Percentiles rank a stretch among this genome's conserved stretches.
Evolutionary conservation across 37 sponge, comb jelly and placozoan species (phyloP).

Genomic region (Axinella damicornis): DNA sequence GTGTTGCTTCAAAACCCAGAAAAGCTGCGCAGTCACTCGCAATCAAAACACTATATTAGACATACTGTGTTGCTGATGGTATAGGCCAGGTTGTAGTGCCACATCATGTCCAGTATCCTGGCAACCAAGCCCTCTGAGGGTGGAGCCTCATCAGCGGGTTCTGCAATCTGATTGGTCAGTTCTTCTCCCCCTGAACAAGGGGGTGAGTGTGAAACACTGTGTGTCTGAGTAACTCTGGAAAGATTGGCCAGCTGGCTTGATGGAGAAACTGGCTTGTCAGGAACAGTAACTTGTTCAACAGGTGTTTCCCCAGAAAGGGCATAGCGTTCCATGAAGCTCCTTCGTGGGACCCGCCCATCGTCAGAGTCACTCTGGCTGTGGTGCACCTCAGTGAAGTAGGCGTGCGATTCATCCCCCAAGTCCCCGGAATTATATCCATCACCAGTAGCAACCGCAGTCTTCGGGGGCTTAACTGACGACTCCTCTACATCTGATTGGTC

Average conservation of each 20-base stretch:
- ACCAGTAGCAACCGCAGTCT: background rate
- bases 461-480: background rate
- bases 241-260: conserved; percentile 8
- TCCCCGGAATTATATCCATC: conserved; percentile 40
- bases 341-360: background rate
- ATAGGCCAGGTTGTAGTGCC: conserved; percentile 68
- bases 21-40: too few relatives aligned
- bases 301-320: background rate
- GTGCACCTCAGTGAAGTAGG: conserved; percentile 20
- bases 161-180: conserved; percentile 15
- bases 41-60: too few relatives aligned
- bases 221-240: background rate
- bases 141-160: background rate
- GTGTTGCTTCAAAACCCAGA: too few relatives aligned
- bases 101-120: conserved; percentile 43
- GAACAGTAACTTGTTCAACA: background rate
- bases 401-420: conserved; percentile 38
- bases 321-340: background rate
- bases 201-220: background rate
- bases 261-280: background rate
- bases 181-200: background rate
- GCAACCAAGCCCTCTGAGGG: conserved; percentile 50
- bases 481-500: conserved; percentile 10
- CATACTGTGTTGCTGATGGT: conserved; percentile 56
- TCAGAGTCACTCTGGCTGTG: conserved; percentile 5